Base-by-base conservation (phyloP, 2,888 invertebrate species). In the Cheilosia vulpina region DNA sequence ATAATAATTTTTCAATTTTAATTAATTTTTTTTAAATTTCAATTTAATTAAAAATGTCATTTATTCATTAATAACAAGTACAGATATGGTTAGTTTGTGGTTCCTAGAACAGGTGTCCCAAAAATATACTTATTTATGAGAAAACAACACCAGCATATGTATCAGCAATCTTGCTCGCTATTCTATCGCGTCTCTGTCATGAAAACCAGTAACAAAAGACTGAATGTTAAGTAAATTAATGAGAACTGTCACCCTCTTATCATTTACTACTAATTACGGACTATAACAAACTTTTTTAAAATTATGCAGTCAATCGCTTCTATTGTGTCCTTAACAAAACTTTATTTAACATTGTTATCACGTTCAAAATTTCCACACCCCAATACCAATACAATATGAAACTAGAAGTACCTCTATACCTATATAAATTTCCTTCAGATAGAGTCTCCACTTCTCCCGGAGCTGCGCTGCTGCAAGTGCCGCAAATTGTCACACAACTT, bases 401-500 rank as follows among this genome's bases (percentile, higher is more conserved):
- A 45, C 13, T 34, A 58, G 31, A 21, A 77, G 7, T 69, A 45
- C 34, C 53, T 69, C 24, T 27, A 27, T 27, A 27, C 31, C 9
- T 31, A 31, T 31, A 31, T 9, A 31, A 31, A 31, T 17, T 9
- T 9, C 6, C 34, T 34, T 43, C 41, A 75, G 50, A 75, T 50
- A 66, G 38, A 52, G 57, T 68, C 69, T 31, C 43, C 66, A 79
- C 73, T 78, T 73, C 62, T 45, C 27, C 45, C 13, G 13, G 43
- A 24, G 75, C 57, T 68, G 13, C 47, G 9, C 47, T 55, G 66
- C 45, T 75, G 47, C 63, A 75, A 75, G 71, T 79, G 58, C 69
- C 47, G 19, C 41, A 65, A 71, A 78, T 71, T 79, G 72, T 75
- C 83, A 65, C 45, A 78, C 63, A 68, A 63, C 62, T 65, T 45